Evolutionary conservation across 2,797 vertebrate species (phyloP).

Genomic region (Hippoglossus hippoglossus): DNA sequence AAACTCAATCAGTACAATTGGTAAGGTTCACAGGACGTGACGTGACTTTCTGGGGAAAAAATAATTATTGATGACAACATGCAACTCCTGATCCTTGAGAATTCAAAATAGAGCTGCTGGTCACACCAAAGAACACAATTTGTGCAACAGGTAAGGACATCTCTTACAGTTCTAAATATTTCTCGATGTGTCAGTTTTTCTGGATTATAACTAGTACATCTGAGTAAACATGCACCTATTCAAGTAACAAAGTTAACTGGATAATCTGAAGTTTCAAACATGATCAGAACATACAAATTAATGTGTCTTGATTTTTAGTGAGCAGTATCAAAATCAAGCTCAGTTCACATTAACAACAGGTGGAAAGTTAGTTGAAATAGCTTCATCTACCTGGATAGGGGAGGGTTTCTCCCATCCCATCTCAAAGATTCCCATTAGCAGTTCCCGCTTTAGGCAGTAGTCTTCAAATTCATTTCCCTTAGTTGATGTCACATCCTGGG

Average conservation of each 20-base stretch:
- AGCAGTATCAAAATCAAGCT: neutral
- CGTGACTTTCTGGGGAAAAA: neutral
- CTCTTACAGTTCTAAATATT: too few relatives aligned
- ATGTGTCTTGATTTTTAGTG: neutral
- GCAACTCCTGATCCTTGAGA: neutral
- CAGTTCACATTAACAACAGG: neutral
- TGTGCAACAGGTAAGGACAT: too few relatives aligned
- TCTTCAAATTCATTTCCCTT: constrained; percentile 88
- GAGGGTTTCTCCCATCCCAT: constrained; percentile 88
- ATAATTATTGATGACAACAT: neutral
- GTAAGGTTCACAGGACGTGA: neutral
- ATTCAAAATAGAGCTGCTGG: neutral
- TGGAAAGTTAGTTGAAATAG: too few relatives aligned
- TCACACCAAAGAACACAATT: neutral
- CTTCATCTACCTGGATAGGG: constrained; percentile 80
- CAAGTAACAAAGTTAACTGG: too few relatives aligned
- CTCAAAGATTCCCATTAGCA: constrained; percentile 87
- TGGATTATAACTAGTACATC: too few relatives aligned
- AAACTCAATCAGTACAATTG: constrained; percentile 9
- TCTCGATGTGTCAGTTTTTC: too few relatives aligned
- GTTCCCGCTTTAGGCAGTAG: constrained; percentile 85
- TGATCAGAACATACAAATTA: neutral
- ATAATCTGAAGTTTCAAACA: neutral
- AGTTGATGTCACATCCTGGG: constrained; percentile 85
- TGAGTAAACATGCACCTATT: neutral